These are phyloP conservation scores for Pogonocichla stellata DNA, from an alignment of 2,113 vertebrate species.

Conservation along the genomic window DNA sequence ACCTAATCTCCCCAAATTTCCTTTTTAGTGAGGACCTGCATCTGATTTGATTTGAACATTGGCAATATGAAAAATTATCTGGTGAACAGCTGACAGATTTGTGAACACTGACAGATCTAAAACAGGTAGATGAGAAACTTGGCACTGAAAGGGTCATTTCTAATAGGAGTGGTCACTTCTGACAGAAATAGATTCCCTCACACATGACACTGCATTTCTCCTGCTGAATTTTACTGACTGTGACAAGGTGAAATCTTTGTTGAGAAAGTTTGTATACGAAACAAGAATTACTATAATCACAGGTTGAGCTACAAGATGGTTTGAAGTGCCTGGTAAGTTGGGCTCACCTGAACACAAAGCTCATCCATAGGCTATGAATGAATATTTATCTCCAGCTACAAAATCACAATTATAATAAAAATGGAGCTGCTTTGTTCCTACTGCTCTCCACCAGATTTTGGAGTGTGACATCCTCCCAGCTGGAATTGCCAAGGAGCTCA, in stretches of 20 bases:
- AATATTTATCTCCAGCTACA: background rate
- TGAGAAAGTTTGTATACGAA: background rate
- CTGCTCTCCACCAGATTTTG: background rate
- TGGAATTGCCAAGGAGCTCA: background rate
- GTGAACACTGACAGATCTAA: background rate
- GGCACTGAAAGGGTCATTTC: background rate
- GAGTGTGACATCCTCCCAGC: background rate
- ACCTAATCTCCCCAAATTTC: background rate
- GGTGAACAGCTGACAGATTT: background rate
- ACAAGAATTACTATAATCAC: background rate
- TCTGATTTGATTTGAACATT: background rate
- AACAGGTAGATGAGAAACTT: background rate
- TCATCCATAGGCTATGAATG: background rate
- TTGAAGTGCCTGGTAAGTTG: background rate
- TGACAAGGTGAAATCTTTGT: background rate
- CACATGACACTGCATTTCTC: background rate
- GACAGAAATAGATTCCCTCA: background rate
- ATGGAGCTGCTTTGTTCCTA: background rate
- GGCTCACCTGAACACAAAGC: background rate
- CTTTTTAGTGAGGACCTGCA: background rate
- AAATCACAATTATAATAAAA: background rate
- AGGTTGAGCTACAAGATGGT: background rate
- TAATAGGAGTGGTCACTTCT: background rate
- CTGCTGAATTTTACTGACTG: background rate
- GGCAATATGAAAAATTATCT: background rate